These are phyloP conservation scores for Aphaenogaster floridana DNA, from an alignment of 1,140 invertebrate genomes.

Conservation along the genomic window DNA sequence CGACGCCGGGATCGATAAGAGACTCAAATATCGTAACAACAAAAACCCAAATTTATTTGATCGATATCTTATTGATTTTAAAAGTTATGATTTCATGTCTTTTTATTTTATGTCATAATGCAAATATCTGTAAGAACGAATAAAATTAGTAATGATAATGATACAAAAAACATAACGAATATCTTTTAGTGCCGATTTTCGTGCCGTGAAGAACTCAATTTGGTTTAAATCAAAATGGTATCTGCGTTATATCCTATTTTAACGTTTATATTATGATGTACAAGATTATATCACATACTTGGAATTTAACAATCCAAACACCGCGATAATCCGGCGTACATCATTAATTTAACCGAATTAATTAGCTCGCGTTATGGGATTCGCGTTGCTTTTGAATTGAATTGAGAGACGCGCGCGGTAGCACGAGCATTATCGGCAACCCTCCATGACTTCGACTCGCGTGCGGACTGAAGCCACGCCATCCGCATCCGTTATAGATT, in stretches of 20 bases:
- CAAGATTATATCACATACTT: neutral
- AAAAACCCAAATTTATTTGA: neutral
- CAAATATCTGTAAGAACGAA: neutral
- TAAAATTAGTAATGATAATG: constrained; percentile 6
- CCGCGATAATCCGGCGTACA: neutral
- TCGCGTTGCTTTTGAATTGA: neutral
- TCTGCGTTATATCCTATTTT: neutral
- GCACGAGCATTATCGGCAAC: neutral
- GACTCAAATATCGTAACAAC: neutral
- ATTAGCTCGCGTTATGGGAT: constrained; percentile 3
- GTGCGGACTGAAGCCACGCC: constrained; percentile 37
- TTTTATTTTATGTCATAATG: neutral
- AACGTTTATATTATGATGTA: neutral
- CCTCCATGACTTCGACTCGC: constrained; percentile 34
- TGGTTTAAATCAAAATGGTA: neutral
- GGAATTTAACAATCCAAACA: neutral
- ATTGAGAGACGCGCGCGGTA: constrained; percentile 10
- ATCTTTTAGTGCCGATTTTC: neutral
- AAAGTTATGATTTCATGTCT: neutral
- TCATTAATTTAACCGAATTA: constrained; percentile 5
- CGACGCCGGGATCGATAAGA: constrained; percentile 13
- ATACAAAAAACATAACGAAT: neutral
- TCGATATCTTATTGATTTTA: neutral
- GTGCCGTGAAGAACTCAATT: neutral
- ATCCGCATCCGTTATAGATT: constrained; percentile 58